These are phyloP conservation scores for Menidia beryllina DNA, from an alignment of 2,113 vertebrate genomes.

Conservation along the genomic window DNA sequence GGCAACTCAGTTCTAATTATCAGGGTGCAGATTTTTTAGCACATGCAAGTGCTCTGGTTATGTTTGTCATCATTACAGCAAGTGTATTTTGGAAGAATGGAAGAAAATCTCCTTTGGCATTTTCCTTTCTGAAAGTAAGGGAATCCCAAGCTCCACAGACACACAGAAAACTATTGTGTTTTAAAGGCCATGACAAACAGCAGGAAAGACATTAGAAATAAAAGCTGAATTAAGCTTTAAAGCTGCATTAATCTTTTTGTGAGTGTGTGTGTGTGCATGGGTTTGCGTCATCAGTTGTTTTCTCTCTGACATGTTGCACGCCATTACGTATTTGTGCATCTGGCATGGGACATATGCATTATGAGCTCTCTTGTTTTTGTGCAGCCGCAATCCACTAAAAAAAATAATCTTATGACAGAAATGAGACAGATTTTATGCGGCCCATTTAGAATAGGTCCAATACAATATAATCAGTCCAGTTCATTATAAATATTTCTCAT, in stretches of 20 bases:
- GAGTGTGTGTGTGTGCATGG: not conserved
- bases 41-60: conserved; percentile 1
- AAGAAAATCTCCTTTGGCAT: conserved; percentile 10
- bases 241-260: not conserved
- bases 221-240: not conserved
- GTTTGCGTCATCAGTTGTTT: not conserved
- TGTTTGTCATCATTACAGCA: conserved; percentile 17
- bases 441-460: too few relatives aligned
- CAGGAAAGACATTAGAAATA: not conserved
- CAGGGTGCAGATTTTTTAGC: conserved; percentile 16
- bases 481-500: too few relatives aligned
- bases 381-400: not conserved
- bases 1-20: conserved; percentile 43
- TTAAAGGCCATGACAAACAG: not conserved
- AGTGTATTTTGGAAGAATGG: not conserved
- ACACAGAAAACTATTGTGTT: not conserved
- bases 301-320: not conserved
- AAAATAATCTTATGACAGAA: too few relatives aligned
- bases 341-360: not conserved
- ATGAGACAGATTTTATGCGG: too few relatives aligned
- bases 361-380: not conserved
- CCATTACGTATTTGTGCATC: not conserved
- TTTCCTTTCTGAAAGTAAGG: conserved; percentile 1
- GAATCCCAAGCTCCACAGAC: not conserved
- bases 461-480: too few relatives aligned